Conservation (phyloP, 2,888 invertebrate species). For the Trilocha varians region DNA sequence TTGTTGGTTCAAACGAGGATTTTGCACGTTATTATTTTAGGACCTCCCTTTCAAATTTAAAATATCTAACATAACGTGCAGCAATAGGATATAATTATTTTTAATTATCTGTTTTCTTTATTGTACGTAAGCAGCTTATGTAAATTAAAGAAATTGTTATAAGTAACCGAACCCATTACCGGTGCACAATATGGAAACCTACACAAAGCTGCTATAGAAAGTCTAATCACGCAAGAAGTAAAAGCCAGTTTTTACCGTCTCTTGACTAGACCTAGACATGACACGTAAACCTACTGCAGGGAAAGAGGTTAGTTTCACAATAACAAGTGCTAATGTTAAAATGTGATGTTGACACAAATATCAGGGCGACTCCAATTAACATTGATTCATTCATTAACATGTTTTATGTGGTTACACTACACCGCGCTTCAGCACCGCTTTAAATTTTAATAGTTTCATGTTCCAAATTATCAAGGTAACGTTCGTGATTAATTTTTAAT, state of each 20-base stretch:
- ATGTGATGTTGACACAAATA: neutral
- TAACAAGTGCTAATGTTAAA: neutral
- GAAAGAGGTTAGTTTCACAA: neutral
- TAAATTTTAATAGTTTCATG: neutral
- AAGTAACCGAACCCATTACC: conserved; percentile 18
- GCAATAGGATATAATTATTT: too few species aligned
- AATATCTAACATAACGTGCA: too few species aligned
- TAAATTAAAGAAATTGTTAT: neutral
- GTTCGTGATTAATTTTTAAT: conserved; percentile 2
- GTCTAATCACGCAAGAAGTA: conserved; percentile 6
- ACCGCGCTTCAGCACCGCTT: neutral
- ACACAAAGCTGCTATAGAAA: conserved; percentile 7
- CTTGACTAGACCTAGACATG: conserved; percentile 5
- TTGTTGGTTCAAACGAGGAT: too few species aligned
- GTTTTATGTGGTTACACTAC: neutral
- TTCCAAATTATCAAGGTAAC: neutral
- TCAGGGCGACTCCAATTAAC: neutral
- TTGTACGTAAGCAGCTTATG: too few species aligned
- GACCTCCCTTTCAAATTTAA: too few species aligned
- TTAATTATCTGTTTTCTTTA: too few species aligned
- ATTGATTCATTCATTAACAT: neutral
- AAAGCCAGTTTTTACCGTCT: neutral
- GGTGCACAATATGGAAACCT: conserved; percentile 9
- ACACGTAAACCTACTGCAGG: conserved; percentile 11
- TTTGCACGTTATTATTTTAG: too few species aligned